Percentiles rank a stretch among this genome's conserved stretches.
Conservation (phyloP, 2,113 vertebrate genomes). For the Pelobates fuscus region DNA sequence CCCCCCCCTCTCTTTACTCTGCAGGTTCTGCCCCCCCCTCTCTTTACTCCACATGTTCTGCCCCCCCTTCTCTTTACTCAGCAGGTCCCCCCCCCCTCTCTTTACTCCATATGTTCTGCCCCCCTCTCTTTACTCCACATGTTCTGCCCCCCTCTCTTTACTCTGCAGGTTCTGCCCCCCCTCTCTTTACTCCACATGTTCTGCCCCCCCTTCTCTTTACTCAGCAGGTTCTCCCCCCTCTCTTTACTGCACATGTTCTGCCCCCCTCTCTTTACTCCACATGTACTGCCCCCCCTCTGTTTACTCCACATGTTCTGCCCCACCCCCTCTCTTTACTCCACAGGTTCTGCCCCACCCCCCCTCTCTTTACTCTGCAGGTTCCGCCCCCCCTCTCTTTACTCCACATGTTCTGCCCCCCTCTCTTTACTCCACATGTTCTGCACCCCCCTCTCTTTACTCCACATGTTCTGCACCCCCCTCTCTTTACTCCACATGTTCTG, state of each 20-base stretch:
- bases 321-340: neutral
- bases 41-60: neutral
- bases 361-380: neutral
- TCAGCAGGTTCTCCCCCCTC: neutral
- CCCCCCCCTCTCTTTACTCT: too few species aligned
- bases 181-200: neutral
- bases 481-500: neutral
- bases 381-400: neutral
- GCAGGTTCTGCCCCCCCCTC: neutral
- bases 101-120: neutral
- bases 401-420: neutral
- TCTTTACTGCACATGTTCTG: neutral
- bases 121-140: neutral
- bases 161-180: neutral
- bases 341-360: neutral
- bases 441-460: neutral
- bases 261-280: too few species aligned
- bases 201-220: neutral
- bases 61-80: neutral
- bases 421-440: neutral
- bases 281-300: neutral
- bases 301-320: neutral
- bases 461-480: too few species aligned
- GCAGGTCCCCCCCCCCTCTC: neutral
- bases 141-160: neutral